Conservation (phyloP, 1,140 invertebrate species). For the Limonius californicus region DNA sequence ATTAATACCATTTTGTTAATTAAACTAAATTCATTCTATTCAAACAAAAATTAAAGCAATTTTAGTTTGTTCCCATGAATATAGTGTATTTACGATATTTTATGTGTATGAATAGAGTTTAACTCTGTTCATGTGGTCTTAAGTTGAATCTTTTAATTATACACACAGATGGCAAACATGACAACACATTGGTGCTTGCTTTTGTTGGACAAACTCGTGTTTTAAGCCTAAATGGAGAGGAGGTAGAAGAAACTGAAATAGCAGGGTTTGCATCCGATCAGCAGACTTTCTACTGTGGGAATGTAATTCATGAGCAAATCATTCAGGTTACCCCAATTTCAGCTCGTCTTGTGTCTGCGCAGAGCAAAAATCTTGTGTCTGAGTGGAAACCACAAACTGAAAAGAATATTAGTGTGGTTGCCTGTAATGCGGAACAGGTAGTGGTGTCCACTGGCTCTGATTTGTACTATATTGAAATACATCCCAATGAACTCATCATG, state of each 20-base stretch:
- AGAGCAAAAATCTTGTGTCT: constrained; percentile 64
- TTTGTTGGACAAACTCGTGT: constrained; percentile 94
- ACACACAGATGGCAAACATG: constrained; percentile 48
- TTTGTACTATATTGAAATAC: constrained; percentile 85
- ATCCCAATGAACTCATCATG: constrained; percentile 59
- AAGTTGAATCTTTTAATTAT: too few relatives aligned
- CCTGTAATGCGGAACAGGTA: constrained; percentile 78
- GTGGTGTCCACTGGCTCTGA: constrained; percentile 86
- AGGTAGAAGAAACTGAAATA: constrained; percentile 96
- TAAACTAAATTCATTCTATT: too few relatives aligned
- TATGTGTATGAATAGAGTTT: too few relatives aligned
- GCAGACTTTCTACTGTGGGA: constrained; percentile 91
- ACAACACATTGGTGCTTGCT: constrained; percentile 88
- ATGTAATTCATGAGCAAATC: constrained; percentile 80
- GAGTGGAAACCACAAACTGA: constrained; percentile 75
- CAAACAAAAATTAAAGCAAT: too few relatives aligned
- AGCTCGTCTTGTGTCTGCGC: constrained; percentile 63
- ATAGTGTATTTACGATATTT: too few relatives aligned
- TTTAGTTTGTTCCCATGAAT: too few relatives aligned
- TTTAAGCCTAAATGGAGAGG: constrained; percentile 84
- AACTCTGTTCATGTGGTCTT: too few relatives aligned
- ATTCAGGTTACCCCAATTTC: constrained; percentile 69
- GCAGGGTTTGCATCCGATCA: constrained; percentile 83
- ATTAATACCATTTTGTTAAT: too few relatives aligned
- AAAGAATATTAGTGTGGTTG: constrained; percentile 83